Evolutionary conservation across 2,888 invertebrate genomes (phyloP).

Genomic region (Mythimna impura): DNA sequence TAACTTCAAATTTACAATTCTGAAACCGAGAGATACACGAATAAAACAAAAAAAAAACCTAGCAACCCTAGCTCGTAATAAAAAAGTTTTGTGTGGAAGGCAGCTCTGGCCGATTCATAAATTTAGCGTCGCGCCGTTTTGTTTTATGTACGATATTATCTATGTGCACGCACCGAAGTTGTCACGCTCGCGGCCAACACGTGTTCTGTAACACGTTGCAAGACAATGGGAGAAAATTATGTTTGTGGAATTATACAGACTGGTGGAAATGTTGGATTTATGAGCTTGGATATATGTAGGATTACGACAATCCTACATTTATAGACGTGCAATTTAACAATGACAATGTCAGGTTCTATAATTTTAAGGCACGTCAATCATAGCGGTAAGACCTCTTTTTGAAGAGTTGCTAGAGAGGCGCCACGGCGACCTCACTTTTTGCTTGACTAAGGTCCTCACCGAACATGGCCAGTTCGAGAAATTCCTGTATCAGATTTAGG

Average conservation of each 20-base stretch:
- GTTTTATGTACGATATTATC: constrained; percentile 88
- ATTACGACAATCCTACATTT: no score
- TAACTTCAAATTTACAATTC: no score
- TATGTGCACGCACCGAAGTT: constrained; percentile 80
- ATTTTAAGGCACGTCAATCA: background rate
- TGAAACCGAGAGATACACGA: background rate
- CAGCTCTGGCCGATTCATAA: constrained; percentile 88
- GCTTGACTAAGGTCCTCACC: no score
- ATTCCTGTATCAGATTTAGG: no score
- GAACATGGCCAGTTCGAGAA: no score
- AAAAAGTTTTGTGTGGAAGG: constrained; percentile 90
- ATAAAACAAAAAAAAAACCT: constrained; percentile 76
- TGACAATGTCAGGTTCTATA: background rate
- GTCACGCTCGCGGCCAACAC: constrained; percentile 60
- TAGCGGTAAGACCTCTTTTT: no score
- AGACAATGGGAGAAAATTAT: constrained; percentile 30
- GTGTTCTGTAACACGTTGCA: constrained; percentile 56
- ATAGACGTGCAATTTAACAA: background rate
- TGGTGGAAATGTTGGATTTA: background rate
- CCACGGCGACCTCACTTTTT: no score
- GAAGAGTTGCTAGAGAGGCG: no score
- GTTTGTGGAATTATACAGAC: constrained; percentile 21
- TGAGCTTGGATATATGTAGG: background rate
- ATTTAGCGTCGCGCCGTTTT: constrained; percentile 87
- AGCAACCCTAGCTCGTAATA: constrained; percentile 85